These are phyloP conservation scores for Dysdera silvatica DNA, from an alignment of 1,140 invertebrate species.

Conservation along the genomic window DNA sequence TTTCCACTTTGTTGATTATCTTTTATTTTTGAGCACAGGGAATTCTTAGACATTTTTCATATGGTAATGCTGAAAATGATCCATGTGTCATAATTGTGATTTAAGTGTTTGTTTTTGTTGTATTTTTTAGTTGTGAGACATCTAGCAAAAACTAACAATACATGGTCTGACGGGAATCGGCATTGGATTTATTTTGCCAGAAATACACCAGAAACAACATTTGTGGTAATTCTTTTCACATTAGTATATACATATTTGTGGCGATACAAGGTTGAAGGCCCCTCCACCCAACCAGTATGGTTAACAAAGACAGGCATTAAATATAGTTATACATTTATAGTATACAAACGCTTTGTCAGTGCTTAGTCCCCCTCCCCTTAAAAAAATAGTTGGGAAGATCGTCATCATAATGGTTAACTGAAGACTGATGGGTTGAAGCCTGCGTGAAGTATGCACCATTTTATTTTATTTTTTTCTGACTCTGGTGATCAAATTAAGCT, in stretches of 20 bases:
- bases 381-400: too few relatives aligned
- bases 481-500: not conserved
- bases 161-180: conserved; percentile 55
- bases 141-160: conserved; percentile 18
- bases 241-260: too few relatives aligned
- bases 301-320: too few relatives aligned
- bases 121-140: conserved; percentile 28
- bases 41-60: conserved; percentile 37
- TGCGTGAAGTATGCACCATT: too few relatives aligned
- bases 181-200: conserved; percentile 78
- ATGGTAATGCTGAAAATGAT: conserved; percentile 11
- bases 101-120: not conserved
- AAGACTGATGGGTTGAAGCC: too few relatives aligned
- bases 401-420: too few relatives aligned
- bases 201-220: conserved; percentile 57
- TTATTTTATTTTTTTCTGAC: not conserved
- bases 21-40: conserved; percentile 56
- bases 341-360: too few relatives aligned
- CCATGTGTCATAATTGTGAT: too few relatives aligned
- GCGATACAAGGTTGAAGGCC: too few relatives aligned
- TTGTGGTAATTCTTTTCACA: conserved; percentile 30
- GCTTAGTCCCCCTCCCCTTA: too few relatives aligned
- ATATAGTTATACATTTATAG: too few relatives aligned
- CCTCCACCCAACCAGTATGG: too few relatives aligned
- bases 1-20: conserved; percentile 47